Evolutionary conservation across 2,113 vertebrate genomes (phyloP).

Genomic region (Thunnus maccoyii): DNA sequence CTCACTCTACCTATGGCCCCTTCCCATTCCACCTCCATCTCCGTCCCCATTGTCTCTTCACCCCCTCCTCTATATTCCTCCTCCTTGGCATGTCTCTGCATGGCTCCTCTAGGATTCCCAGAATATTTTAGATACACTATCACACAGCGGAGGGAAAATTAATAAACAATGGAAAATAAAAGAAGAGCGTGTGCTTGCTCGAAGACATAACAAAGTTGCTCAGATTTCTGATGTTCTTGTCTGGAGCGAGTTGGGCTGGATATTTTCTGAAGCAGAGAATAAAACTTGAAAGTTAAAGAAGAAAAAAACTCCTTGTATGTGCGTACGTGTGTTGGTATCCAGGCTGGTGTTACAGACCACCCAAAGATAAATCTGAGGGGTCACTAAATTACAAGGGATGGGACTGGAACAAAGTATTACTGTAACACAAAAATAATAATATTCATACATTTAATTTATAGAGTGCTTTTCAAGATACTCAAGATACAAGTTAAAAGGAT

Average conservation of each 20-base stretch:
- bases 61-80: constrained; percentile 5
- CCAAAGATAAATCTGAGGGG: background rate
- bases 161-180: constrained; percentile 40
- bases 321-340: too few species aligned
- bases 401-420: background rate
- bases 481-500: too few species aligned
- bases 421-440: background rate
- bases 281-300: background rate
- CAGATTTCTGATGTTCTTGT: background rate
- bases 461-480: too few species aligned
- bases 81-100: constrained; percentile 54
- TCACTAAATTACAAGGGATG: background rate
- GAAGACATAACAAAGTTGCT: constrained; percentile 65
- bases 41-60: background rate
- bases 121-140: constrained; percentile 73
- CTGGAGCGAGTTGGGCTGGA: background rate
- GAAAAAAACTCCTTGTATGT: background rate
- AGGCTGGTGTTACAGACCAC: rapidly evolving
- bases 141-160: constrained; percentile 12
- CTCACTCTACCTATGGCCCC: constrained; percentile 23
- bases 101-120: constrained; percentile 60
- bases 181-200: constrained; percentile 8
- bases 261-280: background rate
- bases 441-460: too few species aligned
- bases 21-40: constrained; percentile 2